Base-by-base conservation (phyloP, 2,797 vertebrate species). In the Sebastolobus alascanus region DNA sequence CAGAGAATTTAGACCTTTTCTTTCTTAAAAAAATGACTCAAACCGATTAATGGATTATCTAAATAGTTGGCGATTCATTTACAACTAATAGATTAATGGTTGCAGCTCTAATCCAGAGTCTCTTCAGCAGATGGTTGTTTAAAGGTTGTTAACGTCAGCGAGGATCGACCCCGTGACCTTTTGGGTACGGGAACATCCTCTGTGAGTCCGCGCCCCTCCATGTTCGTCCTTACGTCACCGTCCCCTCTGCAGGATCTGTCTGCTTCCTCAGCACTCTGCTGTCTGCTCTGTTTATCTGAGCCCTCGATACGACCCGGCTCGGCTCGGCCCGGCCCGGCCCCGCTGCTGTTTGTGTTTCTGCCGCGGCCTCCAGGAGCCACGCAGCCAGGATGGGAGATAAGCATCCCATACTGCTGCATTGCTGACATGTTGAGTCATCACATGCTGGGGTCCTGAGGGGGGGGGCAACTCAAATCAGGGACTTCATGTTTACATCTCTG, bases 201-300 rank as follows among this genome's bases (percentile, higher is more conserved):
- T 5, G 27, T 69, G 76, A 75, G 60, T 54, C 72, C 40, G 66
- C 1, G 2, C 35, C 59, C 25, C 29, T 38, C 40, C 38, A 1
- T 74, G 56, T 58, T 66, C 9, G 37, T 72, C 37, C 74, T 86
- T 82, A 89, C 74, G 83, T 93, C 87, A 87, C 54, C 3, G 2
- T 8, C 18, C 54, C 37, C 70, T 5, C 68, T 12, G 73, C 86
- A 84, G 83, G 78, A 79, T 74, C 85, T 4, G 60, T 55, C 60
- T 90, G 91, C 91, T 93, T 90, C 87, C 89, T 92, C 87, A 86
- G 90, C 86, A 73, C 78, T 87, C 67, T 80, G 84, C 81, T 67
- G 14, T 50, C 60, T 11, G 58, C 38, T 70, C 87, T 89, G 87
- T 93, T 94, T 93, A 92, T 93, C 87, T 75, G 90, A 84, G 85